Conservation (phyloP, 2,888 invertebrate genomes). For the Acanthopleura granulata region DNA sequence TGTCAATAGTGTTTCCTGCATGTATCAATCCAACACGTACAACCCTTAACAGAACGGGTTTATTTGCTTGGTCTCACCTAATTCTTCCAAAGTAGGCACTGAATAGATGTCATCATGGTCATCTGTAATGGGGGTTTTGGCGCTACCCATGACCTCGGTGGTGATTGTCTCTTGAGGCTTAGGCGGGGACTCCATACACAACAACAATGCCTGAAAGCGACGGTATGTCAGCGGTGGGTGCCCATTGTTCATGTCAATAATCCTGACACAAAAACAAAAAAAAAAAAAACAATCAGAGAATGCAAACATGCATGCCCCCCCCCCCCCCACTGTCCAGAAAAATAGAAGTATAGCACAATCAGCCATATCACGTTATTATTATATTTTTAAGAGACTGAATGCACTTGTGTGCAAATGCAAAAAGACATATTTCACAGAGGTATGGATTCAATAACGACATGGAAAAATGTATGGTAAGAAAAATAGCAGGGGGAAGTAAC, state of each 20-base stretch:
- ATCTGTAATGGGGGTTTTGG: slow-evolving; percentile 79
- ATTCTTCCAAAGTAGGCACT: slow-evolving; percentile 87
- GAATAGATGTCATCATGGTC: slow-evolving; percentile 88
- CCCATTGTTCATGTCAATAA: slow-evolving; percentile 85
- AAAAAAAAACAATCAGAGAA: too few relatives aligned
- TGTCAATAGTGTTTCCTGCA: too few relatives aligned
- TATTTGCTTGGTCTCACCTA: slow-evolving; percentile 75
- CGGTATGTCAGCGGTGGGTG: slow-evolving; percentile 88
- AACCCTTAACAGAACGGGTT: not conserved
- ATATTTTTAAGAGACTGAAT: too few relatives aligned
- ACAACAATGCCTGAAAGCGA: slow-evolving; percentile 85
- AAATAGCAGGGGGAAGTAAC: too few relatives aligned
- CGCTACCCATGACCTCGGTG: slow-evolving; percentile 74
- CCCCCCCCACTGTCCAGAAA: too few relatives aligned
- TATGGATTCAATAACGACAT: too few relatives aligned
- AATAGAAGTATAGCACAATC: too few relatives aligned
- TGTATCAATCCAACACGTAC: not conserved
- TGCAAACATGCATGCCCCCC: too few relatives aligned
- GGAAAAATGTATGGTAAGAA: too few relatives aligned
- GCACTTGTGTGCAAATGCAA: too few relatives aligned
- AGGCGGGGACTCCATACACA: slow-evolving; percentile 82
- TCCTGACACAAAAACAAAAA: slow-evolving; percentile 71
- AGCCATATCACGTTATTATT: too few relatives aligned
- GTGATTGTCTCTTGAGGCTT: slow-evolving; percentile 76
- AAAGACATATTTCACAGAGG: too few relatives aligned